A percentile compares a stretch with the other conserved stretches of the same genome.
These are phyloP conservation scores for Gnatocerus cornutus DNA, from an alignment of 2,888 invertebrate genomes.

Conservation along the genomic window DNA sequence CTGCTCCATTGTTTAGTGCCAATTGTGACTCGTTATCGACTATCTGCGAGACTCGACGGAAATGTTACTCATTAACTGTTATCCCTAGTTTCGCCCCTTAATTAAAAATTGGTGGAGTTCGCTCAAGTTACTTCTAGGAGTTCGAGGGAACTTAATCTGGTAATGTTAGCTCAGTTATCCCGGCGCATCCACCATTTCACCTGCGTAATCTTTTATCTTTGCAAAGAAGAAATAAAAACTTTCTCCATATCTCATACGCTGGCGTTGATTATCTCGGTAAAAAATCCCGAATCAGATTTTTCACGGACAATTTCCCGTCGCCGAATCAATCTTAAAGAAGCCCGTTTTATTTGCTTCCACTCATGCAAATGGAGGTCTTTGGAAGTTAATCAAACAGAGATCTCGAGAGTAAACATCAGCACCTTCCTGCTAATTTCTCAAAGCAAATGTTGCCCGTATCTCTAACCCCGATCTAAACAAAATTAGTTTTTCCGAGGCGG, in stretches of 20 bases:
- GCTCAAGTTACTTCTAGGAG: neutral
- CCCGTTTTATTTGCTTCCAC: constrained; percentile 20
- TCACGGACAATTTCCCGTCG: constrained; percentile 26
- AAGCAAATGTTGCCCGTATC: constrained; percentile 17
- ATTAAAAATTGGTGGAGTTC: constrained; percentile 17
- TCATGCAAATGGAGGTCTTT: constrained; percentile 26
- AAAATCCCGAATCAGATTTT: constrained; percentile 32
- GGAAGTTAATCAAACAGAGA: constrained; percentile 30
- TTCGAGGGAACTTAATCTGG: neutral
- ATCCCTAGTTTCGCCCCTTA: constrained; percentile 20
- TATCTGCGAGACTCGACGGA: constrained; percentile 24
- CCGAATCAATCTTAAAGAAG: constrained; percentile 20
- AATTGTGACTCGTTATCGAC: constrained; percentile 28
- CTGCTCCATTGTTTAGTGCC: constrained; percentile 34
- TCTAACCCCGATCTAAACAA: constrained; percentile 12
- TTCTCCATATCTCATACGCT: constrained; percentile 14
- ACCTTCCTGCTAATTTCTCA: constrained; percentile 30
- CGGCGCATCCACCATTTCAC: no score
- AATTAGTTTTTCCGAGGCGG: constrained; percentile 22
- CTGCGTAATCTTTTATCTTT: neutral
- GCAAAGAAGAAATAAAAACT: constrained; percentile 2
- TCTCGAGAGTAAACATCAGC: constrained; percentile 16
- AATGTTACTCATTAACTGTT: constrained; percentile 25
- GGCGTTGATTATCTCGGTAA: constrained; percentile 28
- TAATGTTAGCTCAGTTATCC: no score